These are phyloP conservation scores for Synergus umbraculus DNA, from an alignment of 2,888 invertebrate genomes.

Conservation along the genomic window DNA sequence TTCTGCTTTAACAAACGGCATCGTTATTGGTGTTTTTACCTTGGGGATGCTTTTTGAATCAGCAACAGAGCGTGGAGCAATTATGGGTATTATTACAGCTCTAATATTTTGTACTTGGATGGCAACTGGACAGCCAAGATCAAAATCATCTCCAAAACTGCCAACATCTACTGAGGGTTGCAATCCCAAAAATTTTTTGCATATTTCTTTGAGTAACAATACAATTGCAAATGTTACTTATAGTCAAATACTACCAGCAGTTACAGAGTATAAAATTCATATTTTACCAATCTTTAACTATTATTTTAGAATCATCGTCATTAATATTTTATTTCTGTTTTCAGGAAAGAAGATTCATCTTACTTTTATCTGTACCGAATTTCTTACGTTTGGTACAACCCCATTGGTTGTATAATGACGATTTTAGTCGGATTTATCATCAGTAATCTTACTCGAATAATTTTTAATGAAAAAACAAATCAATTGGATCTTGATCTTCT, in stretches of 20 bases:
- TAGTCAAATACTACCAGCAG: background rate
- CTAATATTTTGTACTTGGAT: constrained; percentile 88
- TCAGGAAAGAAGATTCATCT: constrained; percentile 47
- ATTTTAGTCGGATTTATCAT: constrained; percentile 60
- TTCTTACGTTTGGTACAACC: constrained; percentile 73
- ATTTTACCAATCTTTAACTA: too few relatives aligned
- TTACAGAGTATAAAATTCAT: background rate
- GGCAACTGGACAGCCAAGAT: constrained; percentile 89
- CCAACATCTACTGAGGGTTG: constrained; percentile 64
- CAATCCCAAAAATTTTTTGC: constrained; percentile 65
- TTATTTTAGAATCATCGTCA: too few relatives aligned
- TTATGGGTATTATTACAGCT: constrained; percentile 83
- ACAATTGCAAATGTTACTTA: constrained; percentile 56
- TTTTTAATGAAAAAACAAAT: constrained; percentile 17
- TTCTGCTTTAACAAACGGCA: constrained; percentile 90
- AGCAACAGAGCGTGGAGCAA: constrained; percentile 86
- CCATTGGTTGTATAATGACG: constrained; percentile 64
- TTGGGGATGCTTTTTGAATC: constrained; percentile 89
- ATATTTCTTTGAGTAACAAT: constrained; percentile 76
- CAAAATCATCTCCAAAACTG: constrained; percentile 77
- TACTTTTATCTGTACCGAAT: constrained; percentile 68
- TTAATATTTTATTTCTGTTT: background rate
- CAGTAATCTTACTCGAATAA: constrained; percentile 54
- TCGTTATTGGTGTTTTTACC: constrained; percentile 91
- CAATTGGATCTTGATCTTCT: constrained; percentile 65